These are phyloP conservation scores for Pardosa pseudoannulata DNA, from an alignment of 2,888 invertebrate species.

Conservation along the genomic window DNA sequence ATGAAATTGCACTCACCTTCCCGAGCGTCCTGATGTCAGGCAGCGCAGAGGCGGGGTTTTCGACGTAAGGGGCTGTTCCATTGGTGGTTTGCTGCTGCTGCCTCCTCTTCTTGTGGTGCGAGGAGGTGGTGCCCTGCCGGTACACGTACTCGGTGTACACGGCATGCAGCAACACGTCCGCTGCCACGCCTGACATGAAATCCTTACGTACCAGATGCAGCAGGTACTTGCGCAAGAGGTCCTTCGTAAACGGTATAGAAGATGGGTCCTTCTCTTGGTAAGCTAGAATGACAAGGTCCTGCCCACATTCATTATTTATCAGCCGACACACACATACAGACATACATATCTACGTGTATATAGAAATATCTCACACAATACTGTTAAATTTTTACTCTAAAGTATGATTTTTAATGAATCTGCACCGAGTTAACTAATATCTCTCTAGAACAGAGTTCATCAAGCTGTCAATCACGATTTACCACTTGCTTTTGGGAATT, in stretches of 20 bases:
- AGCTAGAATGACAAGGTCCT: conserved; percentile 59
- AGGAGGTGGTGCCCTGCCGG: conserved; percentile 35
- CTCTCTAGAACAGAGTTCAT: too few relatives aligned
- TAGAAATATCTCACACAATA: too few relatives aligned
- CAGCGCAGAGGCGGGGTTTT: conserved; percentile 33
- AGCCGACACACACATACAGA: background rate
- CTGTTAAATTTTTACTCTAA: too few relatives aligned
- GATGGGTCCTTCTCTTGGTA: conserved; percentile 68
- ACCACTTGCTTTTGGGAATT: too few relatives aligned
- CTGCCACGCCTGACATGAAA: conserved; percentile 37
- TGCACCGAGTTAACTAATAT: too few relatives aligned
- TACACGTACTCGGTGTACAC: conserved; percentile 72
- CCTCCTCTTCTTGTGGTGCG: conserved; percentile 41
- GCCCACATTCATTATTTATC: conserved; percentile 58
- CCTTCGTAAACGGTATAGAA: conserved; percentile 58
- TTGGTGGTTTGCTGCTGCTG: conserved; percentile 48
- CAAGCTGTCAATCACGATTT: too few relatives aligned
- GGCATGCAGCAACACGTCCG: conserved; percentile 62
- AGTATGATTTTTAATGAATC: too few relatives aligned
- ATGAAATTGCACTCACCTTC: conserved; percentile 58
- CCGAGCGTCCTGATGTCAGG: conserved; percentile 64
- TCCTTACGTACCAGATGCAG: conserved; percentile 63
- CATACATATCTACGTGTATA: too few relatives aligned
- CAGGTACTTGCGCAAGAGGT: conserved; percentile 57
- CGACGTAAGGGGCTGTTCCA: conserved; percentile 25